Conservation (phyloP, 2,888 invertebrate species). For the Acanthoscelides obtectus region DNA sequence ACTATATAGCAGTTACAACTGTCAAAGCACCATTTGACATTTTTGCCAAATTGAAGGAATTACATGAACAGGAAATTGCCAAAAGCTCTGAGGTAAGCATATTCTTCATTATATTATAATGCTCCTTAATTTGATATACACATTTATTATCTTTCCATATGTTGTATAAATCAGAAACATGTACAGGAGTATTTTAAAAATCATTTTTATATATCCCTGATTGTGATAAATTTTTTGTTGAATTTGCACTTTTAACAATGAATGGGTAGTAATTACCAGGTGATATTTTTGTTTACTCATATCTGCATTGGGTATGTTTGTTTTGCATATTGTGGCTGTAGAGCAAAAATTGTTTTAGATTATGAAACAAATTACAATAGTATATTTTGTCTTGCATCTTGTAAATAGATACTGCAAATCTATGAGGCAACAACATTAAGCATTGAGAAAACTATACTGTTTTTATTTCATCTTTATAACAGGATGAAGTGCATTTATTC, state of each 20-base stretch:
- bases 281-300: neutral
- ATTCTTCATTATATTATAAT: neutral
- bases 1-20: conserved; percentile 25
- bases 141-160: neutral
- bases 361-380: too few relatives aligned
- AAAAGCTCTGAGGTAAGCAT: conserved; percentile 8
- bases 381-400: too few relatives aligned
- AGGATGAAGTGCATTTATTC: too few relatives aligned
- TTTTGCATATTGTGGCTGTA: too few relatives aligned
- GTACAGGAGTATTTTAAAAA: too few relatives aligned
- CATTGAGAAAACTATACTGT: too few relatives aligned
- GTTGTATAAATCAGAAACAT: too few relatives aligned
- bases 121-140: neutral
- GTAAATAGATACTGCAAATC: too few relatives aligned
- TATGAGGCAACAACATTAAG: too few relatives aligned
- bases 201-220: too few relatives aligned
- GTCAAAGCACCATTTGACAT: conserved; percentile 42
- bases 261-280: neutral
- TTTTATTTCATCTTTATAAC: too few relatives aligned
- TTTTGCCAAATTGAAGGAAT: conserved; percentile 45
- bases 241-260: neutral
- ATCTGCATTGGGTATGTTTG: neutral
- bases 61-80: conserved; percentile 32
- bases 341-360: too few relatives aligned
- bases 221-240: neutral